These are phyloP conservation scores for Puma concolor DNA, from an alignment of 2,113 vertebrate species.

Conservation along the genomic window DNA sequence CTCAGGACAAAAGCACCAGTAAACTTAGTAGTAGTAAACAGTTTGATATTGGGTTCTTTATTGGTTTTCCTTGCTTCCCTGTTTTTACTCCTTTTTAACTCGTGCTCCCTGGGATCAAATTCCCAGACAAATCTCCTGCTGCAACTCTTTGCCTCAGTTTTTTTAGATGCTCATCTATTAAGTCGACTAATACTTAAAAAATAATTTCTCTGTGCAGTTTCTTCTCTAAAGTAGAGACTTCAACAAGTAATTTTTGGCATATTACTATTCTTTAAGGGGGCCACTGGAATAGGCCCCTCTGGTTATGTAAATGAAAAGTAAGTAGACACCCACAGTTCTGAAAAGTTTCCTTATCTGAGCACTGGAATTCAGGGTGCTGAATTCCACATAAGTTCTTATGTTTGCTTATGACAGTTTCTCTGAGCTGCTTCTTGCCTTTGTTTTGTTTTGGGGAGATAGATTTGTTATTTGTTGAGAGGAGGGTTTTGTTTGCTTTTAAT, in stretches of 20 bases:
- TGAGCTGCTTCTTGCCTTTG: background rate
- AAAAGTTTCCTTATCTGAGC: background rate
- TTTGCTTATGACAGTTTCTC: background rate
- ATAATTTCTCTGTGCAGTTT: background rate
- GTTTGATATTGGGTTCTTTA: background rate
- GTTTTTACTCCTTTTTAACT: background rate
- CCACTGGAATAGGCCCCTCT: background rate
- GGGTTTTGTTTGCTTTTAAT: background rate
- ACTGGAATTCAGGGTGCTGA: background rate
- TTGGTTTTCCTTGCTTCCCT: background rate
- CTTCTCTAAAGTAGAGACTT: background rate
- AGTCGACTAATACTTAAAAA: background rate
- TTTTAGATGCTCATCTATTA: background rate
- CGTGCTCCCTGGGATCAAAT: background rate
- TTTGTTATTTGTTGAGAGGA: background rate
- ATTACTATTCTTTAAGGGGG: background rate
- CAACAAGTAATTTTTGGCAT: background rate
- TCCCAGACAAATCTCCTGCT: background rate
- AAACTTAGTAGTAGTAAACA: background rate
- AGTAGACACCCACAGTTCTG: background rate
- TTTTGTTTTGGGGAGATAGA: background rate
- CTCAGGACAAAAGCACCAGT: background rate
- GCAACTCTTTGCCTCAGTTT: background rate
- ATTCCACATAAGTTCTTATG: background rate
- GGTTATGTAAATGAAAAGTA: background rate